Conservation (phyloP, 2,797 vertebrate genomes). For the Rhinella marina region DNA sequence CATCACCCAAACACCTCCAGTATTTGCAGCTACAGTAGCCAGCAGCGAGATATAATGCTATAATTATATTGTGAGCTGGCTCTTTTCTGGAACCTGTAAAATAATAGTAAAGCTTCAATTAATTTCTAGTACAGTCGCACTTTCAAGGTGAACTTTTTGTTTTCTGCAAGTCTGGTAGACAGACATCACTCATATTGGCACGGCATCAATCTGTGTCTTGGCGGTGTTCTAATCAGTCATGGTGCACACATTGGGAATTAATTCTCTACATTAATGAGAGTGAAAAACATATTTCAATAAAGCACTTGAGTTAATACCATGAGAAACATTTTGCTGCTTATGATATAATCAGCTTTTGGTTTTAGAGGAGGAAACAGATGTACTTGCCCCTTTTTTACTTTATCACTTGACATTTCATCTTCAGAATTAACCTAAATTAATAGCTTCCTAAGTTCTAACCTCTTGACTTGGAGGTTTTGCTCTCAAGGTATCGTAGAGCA, state of each 20-base stretch:
- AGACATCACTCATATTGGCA: slow-evolving; percentile 8
- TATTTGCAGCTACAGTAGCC: slow-evolving; percentile 14
- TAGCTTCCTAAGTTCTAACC: background rate
- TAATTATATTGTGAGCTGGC: slow-evolving; percentile 5
- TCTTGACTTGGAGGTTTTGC: background rate
- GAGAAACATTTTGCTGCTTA: background rate
- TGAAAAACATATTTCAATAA: background rate
- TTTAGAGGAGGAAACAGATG: background rate
- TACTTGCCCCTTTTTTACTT: background rate
- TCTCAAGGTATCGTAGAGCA: background rate
- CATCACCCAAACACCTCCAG: slow-evolving; percentile 17
- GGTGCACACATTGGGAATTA: background rate
- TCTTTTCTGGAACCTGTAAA: slow-evolving; percentile 7
- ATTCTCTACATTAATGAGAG: background rate
- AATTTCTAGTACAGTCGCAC: background rate
- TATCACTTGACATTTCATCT: background rate
- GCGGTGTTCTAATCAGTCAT: background rate
- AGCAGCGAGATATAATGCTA: background rate
- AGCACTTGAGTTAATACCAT: background rate
- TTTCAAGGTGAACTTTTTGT: slow-evolving; percentile 42
- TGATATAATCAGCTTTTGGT: slow-evolving; percentile 1
- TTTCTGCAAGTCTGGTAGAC: background rate
- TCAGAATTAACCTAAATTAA: slow-evolving; percentile 4
- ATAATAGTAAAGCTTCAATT: slow-evolving; percentile 2
- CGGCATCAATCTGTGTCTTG: background rate